Percentiles rank a stretch among this genome's conserved stretches.
Evolutionary conservation across 2,113 vertebrate species (phyloP).

Genomic region (Dromas ardeola): DNA sequence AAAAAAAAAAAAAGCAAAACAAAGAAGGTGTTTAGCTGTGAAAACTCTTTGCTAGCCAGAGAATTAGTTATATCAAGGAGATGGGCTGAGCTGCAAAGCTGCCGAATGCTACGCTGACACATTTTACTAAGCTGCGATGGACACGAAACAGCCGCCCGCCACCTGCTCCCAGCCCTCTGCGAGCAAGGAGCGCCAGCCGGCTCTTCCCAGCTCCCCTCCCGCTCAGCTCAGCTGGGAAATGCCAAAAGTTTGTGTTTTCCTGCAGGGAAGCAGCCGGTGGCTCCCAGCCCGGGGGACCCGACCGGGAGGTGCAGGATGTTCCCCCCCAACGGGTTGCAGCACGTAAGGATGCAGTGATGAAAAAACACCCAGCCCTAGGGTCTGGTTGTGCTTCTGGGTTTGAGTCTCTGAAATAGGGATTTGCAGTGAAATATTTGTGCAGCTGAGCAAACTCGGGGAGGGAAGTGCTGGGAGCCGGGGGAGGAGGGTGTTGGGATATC

Average conservation of each 20-base stretch:
- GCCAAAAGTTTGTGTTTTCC: neutral
- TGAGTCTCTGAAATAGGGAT: neutral
- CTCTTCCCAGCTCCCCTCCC: neutral
- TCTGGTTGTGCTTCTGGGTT: neutral
- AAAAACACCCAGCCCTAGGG: too few relatives aligned
- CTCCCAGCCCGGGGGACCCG: rapidly evolving
- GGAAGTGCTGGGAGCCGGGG: neutral
- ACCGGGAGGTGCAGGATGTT: neutral
- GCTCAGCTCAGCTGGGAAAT: rapidly evolving
- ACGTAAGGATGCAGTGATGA: rapidly evolving
- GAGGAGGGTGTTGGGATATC: neutral
- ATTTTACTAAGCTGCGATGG: conserved; percentile 9
- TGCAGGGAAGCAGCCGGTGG: rapidly evolving
- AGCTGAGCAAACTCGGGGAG: neutral
- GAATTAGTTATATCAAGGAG: conserved; percentile 49
- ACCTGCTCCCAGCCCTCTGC: neutral
- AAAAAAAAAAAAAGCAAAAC: neutral
- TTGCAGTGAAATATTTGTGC: neutral
- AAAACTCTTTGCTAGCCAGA: conserved; percentile 44
- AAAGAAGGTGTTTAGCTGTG: conserved; percentile 54
- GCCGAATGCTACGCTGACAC: conserved; percentile 37
- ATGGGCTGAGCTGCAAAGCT: conserved; percentile 53
- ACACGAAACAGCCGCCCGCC: conserved; percentile 37
- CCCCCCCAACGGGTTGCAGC: rapidly evolving
- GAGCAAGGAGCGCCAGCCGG: neutral